A percentile compares a stretch with the other conserved stretches of the same genome.
Conservation (phyloP, 2,113 vertebrate genomes). For the Panthera leo region DNA sequence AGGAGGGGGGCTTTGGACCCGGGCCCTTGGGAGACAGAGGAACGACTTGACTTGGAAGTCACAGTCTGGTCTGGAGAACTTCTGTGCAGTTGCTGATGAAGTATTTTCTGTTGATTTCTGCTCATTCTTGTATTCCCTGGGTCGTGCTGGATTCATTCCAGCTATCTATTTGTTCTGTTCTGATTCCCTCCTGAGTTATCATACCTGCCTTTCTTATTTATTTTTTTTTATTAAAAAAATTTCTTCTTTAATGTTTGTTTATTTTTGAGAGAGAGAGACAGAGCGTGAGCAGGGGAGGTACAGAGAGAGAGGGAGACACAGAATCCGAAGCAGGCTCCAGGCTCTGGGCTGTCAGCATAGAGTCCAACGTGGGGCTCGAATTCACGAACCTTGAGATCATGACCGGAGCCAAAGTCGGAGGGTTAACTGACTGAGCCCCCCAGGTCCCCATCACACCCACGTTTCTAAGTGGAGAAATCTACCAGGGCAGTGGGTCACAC, state of each 20-base stretch:
- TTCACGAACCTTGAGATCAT: too few relatives aligned
- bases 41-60: not conserved
- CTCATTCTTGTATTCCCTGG: not conserved
- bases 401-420: too few relatives aligned
- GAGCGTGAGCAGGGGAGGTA: too few relatives aligned
- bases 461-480: not conserved
- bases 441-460: fast-evolving
- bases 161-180: not conserved
- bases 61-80: not conserved
- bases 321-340: too few relatives aligned
- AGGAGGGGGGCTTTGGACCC: not conserved
- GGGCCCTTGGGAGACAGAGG: not conserved
- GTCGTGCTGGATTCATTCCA: not conserved
- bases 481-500: not conserved
- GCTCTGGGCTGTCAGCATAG: too few relatives aligned
- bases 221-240: too few relatives aligned
- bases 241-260: too few relatives aligned
- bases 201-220: not conserved
- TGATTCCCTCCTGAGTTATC: not conserved
- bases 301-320: too few relatives aligned
- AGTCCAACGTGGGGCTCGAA: too few relatives aligned
- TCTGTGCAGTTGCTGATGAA: not conserved
- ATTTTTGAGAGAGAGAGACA: too few relatives aligned
- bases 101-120: not conserved
- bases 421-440: too few relatives aligned